These are phyloP conservation scores for Larimichthys polyactis DNA, from an alignment of 2,113 vertebrate species.

Conservation along the genomic window DNA sequence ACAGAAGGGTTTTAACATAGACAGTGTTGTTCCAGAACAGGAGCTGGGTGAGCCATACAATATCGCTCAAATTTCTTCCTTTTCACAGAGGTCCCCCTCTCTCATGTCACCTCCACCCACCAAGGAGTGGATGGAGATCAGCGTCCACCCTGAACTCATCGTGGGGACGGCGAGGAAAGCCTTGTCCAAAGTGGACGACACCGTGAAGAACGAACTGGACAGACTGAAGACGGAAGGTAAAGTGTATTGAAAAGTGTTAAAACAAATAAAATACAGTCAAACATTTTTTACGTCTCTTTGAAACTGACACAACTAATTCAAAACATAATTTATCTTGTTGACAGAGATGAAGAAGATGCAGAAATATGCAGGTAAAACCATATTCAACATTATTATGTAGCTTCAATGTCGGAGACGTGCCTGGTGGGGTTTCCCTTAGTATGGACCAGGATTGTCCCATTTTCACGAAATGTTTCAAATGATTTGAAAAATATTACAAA, in stretches of 20 bases:
- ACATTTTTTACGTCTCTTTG: neutral
- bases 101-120: constrained; percentile 54
- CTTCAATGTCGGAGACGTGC: neutral
- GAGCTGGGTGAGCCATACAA: too few relatives aligned
- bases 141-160: constrained; percentile 58
- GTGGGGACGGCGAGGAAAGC: constrained; percentile 64
- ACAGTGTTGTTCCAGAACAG: too few relatives aligned
- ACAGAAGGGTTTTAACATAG: too few relatives aligned
- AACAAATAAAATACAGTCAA: too few relatives aligned
- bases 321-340: neutral
- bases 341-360: constrained; percentile 78
- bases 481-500: too few relatives aligned
- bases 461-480: too few relatives aligned
- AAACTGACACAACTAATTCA: neutral
- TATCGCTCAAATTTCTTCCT: neutral
- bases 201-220: constrained; percentile 46
- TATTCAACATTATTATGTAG: too few relatives aligned
- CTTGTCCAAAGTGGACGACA: constrained; percentile 47
- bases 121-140: constrained; percentile 67
- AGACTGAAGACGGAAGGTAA: constrained; percentile 62
- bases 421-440: too few relatives aligned
- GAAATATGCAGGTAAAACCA: constrained; percentile 75
- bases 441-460: too few relatives aligned
- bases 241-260: too few relatives aligned
- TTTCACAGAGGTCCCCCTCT: constrained; percentile 50